These are phyloP conservation scores for Drosophila azteca DNA, from an alignment of 1,140 invertebrate species.

Conservation along the genomic window DNA sequence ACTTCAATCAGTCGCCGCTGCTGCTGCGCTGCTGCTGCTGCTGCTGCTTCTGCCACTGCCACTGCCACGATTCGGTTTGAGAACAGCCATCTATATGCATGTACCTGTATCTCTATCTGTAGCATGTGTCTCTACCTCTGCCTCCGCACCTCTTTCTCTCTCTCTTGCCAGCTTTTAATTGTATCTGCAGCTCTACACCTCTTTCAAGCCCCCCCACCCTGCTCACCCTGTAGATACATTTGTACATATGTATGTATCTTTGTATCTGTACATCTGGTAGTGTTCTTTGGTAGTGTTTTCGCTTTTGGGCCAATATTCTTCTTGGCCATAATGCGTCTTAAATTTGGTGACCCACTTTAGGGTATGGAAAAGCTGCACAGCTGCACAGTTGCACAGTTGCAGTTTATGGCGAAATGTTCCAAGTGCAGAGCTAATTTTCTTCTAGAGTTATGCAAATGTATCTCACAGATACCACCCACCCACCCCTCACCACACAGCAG, in stretches of 20 bases:
- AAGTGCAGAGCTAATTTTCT: conserved; percentile 1
- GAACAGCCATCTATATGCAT: conserved; percentile 17
- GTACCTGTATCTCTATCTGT: conserved; percentile 18
- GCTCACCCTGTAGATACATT: too few species aligned
- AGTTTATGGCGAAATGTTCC: too few species aligned
- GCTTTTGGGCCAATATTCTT: conserved; percentile 39
- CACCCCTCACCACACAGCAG: conserved; percentile 17
- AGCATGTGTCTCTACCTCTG: conserved; percentile 13
- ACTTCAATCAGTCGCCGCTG: conserved; percentile 39
- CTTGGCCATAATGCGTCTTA: conserved; percentile 40
- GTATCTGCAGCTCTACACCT: too few species aligned
- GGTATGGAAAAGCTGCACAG: conserved; percentile 6
- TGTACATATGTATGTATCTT: too few species aligned
- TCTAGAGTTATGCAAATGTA: conserved; percentile 59
- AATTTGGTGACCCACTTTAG: conserved; percentile 43
- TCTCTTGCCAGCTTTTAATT: too few species aligned
- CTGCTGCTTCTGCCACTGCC: conserved; percentile 8
- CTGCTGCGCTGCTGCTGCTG: conserved; percentile 10
- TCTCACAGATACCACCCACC: conserved; percentile 14
- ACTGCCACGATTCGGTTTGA: conserved; percentile 46
- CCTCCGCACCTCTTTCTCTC: too few species aligned
- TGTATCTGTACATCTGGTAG: conserved; percentile 1
- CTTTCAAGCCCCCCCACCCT: too few species aligned
- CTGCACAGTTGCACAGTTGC: too few species aligned
- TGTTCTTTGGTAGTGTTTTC: conserved; percentile 4